Evolutionary conservation across 2,888 invertebrate genomes (phyloP), one percentile per base, ranked within the genome.

Genomic region (Smittia sp.): DNA sequence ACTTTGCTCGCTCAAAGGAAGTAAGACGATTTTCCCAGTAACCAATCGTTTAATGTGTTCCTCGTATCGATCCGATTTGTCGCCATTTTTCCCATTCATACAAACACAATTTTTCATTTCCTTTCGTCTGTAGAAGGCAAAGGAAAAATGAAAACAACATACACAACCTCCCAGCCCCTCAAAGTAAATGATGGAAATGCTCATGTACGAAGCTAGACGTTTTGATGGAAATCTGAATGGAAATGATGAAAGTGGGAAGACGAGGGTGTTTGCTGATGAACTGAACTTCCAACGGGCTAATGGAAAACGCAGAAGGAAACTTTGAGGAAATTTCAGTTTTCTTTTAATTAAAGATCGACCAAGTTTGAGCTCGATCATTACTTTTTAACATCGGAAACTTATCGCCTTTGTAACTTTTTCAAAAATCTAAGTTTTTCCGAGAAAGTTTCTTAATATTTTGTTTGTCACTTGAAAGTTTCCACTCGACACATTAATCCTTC

Each of bases 101-200:
- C 72, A 72, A 63, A 63, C 38, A 72, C 72, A 58, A 62, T 62
- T 72, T 72, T 39, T 62, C 72, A 72, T 72, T 39, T 62, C 58
- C 22, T 63, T 27, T 63, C 63, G 9, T 4, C 62, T 62, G 22
- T 24, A 22, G 62, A n/a, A 63, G 9, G 54, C 52, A 32, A 27
- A 52, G 25, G 52, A 52, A 20, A 54, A 69, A 13, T 46, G 18
- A 66, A 54, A 58, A 58, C 58, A 58, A 58, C 58, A 58, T 58
- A 58, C 22, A 58, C 58, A 22, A 58, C 22, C 22, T 58, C n/a
- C 58, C 58, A 22, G 4, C 27, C 63, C 63, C n/a, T 24, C 25
- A 63, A 63, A 63, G 63, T 63, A 63, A 63, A 63, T 63, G 63
- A 63, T 63, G 63, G 27, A 63, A 63, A 63, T 63, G 58, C 20